Evolutionary conservation across 2,113 vertebrate species (phyloP).

Genomic region (Brienomyrus longianalis): DNA sequence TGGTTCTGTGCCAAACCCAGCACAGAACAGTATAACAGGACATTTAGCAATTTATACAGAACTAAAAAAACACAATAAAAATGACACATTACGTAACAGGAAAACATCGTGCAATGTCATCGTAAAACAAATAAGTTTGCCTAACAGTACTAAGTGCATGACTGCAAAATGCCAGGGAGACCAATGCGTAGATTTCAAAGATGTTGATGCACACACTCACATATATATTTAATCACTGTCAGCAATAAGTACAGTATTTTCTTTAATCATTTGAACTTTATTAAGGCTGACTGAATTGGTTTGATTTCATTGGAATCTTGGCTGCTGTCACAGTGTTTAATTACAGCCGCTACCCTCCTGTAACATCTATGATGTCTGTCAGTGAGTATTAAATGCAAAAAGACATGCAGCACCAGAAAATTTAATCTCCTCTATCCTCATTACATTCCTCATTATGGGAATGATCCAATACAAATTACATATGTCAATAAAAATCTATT

Average conservation of each 20-base stretch:
- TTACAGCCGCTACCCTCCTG: not conserved
- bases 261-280: not conserved
- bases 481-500: not conserved
- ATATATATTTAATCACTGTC: not conserved
- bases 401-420: not conserved
- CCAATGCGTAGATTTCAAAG: not conserved
- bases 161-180: not conserved
- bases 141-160: not conserved
- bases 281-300: not conserved
- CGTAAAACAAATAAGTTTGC: not conserved
- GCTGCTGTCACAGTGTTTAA: not conserved
- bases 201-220: not conserved
- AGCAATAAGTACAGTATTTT: not conserved
- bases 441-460: slow-evolving; percentile 1
- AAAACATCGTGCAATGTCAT: not conserved
- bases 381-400: not conserved
- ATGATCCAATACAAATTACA: slow-evolving; percentile 3
- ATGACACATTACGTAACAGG: too few species aligned
- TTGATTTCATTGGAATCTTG: not conserved
- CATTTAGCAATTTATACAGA: not conserved
- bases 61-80: too few species aligned
- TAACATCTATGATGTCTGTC: not conserved
- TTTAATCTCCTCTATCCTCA: slow-evolving; percentile 11
- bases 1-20: not conserved
- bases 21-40: not conserved